Evolutionary conservation across 1,140 invertebrate genomes (phyloP), one percentile per base, ranked within the genome.

Genomic region (Teleogryllus occipitalis): DNA sequence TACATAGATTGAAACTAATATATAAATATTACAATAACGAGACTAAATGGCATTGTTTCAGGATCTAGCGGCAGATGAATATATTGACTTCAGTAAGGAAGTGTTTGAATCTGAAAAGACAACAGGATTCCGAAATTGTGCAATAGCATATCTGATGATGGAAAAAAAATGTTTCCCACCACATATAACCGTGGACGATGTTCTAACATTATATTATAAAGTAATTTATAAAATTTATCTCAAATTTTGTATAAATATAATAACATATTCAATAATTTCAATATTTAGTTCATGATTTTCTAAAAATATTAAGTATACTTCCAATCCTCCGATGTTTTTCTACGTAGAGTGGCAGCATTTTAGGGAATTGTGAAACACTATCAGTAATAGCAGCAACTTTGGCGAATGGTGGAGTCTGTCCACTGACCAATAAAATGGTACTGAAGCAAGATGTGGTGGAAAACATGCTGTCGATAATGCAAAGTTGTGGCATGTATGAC

Each of bases 371-470:
- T 85, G 97, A 99, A 82, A 92, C 95, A 0, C 93, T 95, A 86
- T 90, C 96, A 3, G 95, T 99, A 15, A 97, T 99, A 88, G 97
- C 96, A 5, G 94, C 96, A 0, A 98, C 97, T 0, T 85, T 99
- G 78, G 97, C 98, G 0, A 99, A 99, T 84, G 97, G 97, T n/a
- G 98, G 98, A 14, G 97, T 99, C 80, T 99, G 97, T 86, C 98
- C 98, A 8, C 92, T 96, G 46, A 98, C 96, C 0, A 95, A 97
- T 82, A 96, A 99, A 85, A 95, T 96, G 85, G 94, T 98, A 4
- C 86, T 98, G 22, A 92, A 92, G 79, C 92, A 94, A 0, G 94
- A 96, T 81, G 94, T 94, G 76, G 94, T 96, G 1, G 88, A 94
- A n/a, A 94, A 95, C 85, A 93, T 95, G 0, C 84, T 95, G 2